phyloP scores from a whole-genome alignment of 2,888 invertebrate species.

The Xylophagus ater region DNA sequence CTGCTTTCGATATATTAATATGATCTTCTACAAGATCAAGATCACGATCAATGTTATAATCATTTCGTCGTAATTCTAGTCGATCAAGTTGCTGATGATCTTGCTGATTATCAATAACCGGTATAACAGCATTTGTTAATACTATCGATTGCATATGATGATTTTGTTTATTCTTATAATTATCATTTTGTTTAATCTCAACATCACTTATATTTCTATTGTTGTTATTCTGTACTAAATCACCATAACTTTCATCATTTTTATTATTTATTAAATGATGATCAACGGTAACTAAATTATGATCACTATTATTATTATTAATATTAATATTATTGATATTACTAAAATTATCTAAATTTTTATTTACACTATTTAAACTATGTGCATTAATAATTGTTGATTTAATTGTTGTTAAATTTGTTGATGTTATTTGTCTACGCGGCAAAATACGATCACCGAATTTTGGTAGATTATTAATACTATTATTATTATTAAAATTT shows the following conservation, averaged over 20 bases:
- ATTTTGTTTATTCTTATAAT: constrained; percentile 3
- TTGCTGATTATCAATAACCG: constrained; percentile 4
- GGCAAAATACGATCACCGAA: constrained; percentile 33
- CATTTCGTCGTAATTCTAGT: constrained; percentile 11
- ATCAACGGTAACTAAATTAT: no score
- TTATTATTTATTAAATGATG: constrained; percentile 8
- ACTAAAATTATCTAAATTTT: constrained; percentile 24
- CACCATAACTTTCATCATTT: no score
- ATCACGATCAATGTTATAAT: constrained; percentile 8
- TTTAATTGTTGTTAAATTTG: constrained; percentile 1
- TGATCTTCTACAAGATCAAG: constrained; percentile 10
- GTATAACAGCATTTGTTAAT: constrained; percentile 6
- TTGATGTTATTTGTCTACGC: constrained; percentile 23
- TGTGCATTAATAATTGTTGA: constrained; percentile 14
- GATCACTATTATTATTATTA: constrained; percentile 17
- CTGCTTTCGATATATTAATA: constrained; percentile 33
- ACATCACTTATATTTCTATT: constrained; percentile 6
- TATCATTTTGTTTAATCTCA: neutral
- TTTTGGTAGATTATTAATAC: constrained; percentile 20
- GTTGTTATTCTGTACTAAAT: neutral
- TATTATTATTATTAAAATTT: constrained; percentile 4
- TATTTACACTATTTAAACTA: constrained; percentile 24
- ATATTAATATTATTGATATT: constrained; percentile 21
- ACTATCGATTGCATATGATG: constrained; percentile 10
- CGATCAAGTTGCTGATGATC: constrained; percentile 4